These are phyloP conservation scores for Cataglyphis altisquamis DNA, from an alignment of 2,888 invertebrate genomes.

Conservation along the genomic window DNA sequence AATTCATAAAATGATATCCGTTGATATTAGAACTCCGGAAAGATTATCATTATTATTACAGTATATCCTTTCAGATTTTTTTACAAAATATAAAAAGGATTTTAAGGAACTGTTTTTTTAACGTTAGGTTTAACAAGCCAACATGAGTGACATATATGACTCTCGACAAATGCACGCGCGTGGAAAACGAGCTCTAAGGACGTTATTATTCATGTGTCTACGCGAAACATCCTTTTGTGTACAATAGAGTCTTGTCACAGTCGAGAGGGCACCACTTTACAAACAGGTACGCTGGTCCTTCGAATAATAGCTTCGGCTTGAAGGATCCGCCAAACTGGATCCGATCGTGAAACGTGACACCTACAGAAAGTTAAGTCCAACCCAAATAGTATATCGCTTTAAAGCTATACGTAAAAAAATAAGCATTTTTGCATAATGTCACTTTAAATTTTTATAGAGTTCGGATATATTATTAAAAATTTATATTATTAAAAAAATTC, in stretches of 20 bases:
- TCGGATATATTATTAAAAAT: too few relatives aligned
- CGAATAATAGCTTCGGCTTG: conserved; percentile 18
- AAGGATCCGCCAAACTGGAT: conserved; percentile 41
- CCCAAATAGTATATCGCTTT: background rate
- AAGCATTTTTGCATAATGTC: background rate
- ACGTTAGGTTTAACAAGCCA: background rate
- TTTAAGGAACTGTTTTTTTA: background rate
- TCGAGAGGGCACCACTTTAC: conserved; percentile 54
- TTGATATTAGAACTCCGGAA: too few relatives aligned
- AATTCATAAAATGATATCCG: background rate
- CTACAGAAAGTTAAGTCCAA: conserved; percentile 22
- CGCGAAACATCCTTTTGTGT: conserved; percentile 3
- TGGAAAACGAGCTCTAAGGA: background rate
- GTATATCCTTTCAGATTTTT: background rate
- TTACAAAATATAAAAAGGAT: background rate
- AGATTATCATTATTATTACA: background rate
- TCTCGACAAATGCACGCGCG: background rate
- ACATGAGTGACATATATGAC: background rate
- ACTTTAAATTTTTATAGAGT: background rate
- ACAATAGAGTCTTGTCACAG: conserved; percentile 21
- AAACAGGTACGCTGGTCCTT: conserved; percentile 35
- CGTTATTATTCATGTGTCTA: conserved; percentile 12
- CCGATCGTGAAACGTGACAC: conserved; percentile 22
- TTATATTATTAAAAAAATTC: too few relatives aligned
- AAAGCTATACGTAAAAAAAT: background rate